Percentiles rank a stretch among this genome's conserved stretches.
Evolutionary conservation across 2,888 invertebrate species (phyloP).

Genomic region (Calameuta pallipes): DNA sequence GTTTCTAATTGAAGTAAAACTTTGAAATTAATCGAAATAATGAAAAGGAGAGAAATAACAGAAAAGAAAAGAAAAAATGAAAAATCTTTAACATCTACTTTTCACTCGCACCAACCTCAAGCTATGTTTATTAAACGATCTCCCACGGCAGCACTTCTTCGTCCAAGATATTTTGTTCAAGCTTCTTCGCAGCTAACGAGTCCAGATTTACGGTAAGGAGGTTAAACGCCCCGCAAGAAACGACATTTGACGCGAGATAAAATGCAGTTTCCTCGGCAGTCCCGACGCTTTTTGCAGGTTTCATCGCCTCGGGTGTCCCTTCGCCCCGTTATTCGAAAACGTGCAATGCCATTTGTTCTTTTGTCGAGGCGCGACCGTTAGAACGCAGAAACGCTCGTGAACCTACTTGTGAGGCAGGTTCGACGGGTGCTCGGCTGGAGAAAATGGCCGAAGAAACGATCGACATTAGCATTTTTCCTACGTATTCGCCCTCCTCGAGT

Average conservation of each 20-base stretch:
- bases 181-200: constrained; percentile 44
- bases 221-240: constrained; percentile 47
- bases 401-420: background rate
- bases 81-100: background rate
- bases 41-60: too few relatives aligned
- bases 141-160: constrained; percentile 6
- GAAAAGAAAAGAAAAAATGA: background rate
- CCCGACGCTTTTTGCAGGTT: background rate
- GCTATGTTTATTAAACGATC: background rate
- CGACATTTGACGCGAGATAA: constrained; percentile 45
- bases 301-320: background rate
- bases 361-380: background rate
- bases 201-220: constrained; percentile 41
- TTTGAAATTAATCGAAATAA: background rate
- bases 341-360: background rate
- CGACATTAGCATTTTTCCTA: background rate
- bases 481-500: background rate
- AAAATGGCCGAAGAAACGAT: background rate
- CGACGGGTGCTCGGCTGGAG: background rate
- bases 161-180: constrained; percentile 49
- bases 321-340: background rate
- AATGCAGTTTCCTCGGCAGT: constrained; percentile 32
- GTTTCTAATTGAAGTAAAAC: background rate
- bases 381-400: background rate
- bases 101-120: background rate